Evolutionary conservation across 2,888 invertebrate genomes (phyloP).

Genomic region (Hypomecis atomaria): DNA sequence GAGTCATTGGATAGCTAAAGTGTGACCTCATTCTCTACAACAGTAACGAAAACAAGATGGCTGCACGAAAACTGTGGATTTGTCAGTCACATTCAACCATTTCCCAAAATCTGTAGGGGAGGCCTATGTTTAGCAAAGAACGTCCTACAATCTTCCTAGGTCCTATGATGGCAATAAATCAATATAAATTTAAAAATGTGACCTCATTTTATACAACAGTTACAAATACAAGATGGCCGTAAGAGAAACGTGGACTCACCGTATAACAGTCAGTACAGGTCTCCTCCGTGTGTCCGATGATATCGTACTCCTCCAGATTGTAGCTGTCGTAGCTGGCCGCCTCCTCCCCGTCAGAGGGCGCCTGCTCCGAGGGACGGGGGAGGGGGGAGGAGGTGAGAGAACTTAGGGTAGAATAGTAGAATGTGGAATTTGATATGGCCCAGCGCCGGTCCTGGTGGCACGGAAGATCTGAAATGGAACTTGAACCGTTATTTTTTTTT

Average conservation of each 20-base stretch:
- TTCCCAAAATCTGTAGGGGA: too few relatives aligned
- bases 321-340: constrained; percentile 71
- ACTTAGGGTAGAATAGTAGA: constrained; percentile 57
- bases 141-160: too few relatives aligned
- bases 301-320: constrained; percentile 75
- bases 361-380: constrained; percentile 1
- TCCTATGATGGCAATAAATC: too few relatives aligned
- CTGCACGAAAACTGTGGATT: too few relatives aligned
- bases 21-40: too few relatives aligned
- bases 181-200: background rate
- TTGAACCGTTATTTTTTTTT: too few relatives aligned
- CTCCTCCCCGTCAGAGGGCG: constrained; percentile 64
- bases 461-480: constrained; percentile 64
- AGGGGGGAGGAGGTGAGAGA: constrained; percentile 27
- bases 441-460: constrained; percentile 74
- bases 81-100: too few relatives aligned
- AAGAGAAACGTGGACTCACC: constrained; percentile 16
- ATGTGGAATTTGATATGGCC: constrained; percentile 64
- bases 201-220: too few relatives aligned
- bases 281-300: constrained; percentile 66
- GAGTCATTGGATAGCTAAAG: too few relatives aligned
- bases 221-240: background rate
- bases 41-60: too few relatives aligned
- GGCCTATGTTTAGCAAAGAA: too few relatives aligned
- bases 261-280: constrained; percentile 52